A percentile compares a stretch with the other conserved stretches of the same genome.
These are phyloP conservation scores for Cydia pomonella DNA, from an alignment of 1,140 invertebrate genomes.

Conservation along the genomic window DNA sequence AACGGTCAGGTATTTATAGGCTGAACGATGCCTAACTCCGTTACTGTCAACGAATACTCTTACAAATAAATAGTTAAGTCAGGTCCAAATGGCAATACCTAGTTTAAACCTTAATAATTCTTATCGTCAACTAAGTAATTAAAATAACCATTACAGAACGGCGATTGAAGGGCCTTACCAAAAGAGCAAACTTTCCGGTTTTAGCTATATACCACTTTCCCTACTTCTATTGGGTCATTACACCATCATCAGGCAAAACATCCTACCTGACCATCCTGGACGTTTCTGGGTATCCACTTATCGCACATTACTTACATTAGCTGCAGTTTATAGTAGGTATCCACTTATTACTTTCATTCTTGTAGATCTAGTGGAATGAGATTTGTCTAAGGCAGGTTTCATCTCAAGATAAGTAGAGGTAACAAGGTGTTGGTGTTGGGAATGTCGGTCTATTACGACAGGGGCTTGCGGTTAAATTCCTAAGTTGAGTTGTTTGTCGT, in stretches of 20 bases:
- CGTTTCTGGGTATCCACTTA: not conserved
- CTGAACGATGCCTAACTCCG: too few species aligned
- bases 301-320: not conserved
- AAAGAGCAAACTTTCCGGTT: not conserved
- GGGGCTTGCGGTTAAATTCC: not conserved
- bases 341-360: not conserved
- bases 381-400: not conserved
- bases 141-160: too few species aligned
- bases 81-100: too few species aligned
- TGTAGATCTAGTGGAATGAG: not conserved
- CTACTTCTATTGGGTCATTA: not conserved
- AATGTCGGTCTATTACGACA: constrained; percentile 1
- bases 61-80: too few species aligned
- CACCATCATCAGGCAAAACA: not conserved
- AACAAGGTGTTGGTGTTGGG: not conserved
- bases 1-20: too few species aligned
- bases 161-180: too few species aligned
- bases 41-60: too few species aligned
- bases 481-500: not conserved
- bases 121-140: too few species aligned
- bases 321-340: not conserved
- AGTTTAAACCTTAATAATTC: too few species aligned
- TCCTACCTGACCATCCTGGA: not conserved
- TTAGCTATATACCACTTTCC: not conserved
- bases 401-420: constrained; percentile 6